Conservation (phyloP, 2,888 invertebrate genomes). For the Andrena praecox region DNA sequence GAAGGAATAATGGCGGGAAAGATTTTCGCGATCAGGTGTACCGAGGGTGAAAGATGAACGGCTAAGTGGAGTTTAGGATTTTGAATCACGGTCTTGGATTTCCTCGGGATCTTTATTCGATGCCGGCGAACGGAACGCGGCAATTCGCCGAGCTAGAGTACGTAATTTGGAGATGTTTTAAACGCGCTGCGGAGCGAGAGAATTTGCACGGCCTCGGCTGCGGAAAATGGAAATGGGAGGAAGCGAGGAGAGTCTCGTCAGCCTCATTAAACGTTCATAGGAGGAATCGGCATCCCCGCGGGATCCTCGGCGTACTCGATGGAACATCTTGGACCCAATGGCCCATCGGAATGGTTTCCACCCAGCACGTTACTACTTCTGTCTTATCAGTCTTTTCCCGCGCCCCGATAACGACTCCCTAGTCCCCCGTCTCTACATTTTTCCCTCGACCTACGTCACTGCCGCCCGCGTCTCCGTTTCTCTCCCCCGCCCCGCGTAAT, state of each 20-base stretch:
- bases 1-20: background rate
- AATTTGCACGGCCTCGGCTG: constrained; percentile 27
- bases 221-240: constrained; percentile 54
- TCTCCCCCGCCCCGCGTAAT: constrained; percentile 7
- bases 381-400: constrained; percentile 68
- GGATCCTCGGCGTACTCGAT: constrained; percentile 50
- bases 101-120: constrained; percentile 35
- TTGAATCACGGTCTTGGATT: constrained; percentile 12
- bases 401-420: constrained; percentile 58
- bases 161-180: constrained; percentile 68
- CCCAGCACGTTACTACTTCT: constrained; percentile 61
- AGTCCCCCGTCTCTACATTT: constrained; percentile 19
- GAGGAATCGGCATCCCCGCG: constrained; percentile 64
- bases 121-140: constrained; percentile 20
- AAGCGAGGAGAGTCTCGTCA: constrained; percentile 55
- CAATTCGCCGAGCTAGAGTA: constrained; percentile 48
- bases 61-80: constrained; percentile 23
- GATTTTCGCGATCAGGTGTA: background rate
- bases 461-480: background rate
- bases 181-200: constrained; percentile 36
- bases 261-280: constrained; percentile 65
- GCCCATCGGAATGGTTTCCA: constrained; percentile 62
- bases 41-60: background rate
- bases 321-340: constrained; percentile 69
- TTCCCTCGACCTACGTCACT: constrained; percentile 16